Evolutionary conservation across 2,113 vertebrate species (phyloP).

Genomic region (Myiopsitta monachus): DNA sequence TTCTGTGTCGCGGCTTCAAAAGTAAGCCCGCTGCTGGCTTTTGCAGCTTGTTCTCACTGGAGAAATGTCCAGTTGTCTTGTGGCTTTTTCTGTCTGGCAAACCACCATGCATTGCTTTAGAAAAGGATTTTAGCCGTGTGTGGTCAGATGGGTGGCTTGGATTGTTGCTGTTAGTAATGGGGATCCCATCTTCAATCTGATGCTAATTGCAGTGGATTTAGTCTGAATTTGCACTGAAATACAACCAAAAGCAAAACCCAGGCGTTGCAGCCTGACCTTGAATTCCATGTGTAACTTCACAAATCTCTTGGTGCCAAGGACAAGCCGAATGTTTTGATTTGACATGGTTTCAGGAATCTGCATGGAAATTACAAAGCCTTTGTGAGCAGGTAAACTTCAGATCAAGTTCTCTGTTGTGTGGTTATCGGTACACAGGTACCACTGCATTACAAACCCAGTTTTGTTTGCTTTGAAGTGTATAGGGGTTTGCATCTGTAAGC

Average conservation of each 20-base stretch:
- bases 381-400: background rate
- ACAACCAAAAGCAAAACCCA: background rate
- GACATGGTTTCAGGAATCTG: background rate
- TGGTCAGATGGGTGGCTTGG: background rate
- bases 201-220: background rate
- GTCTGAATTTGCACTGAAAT: background rate
- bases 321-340: background rate
- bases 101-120: background rate
- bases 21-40: background rate
- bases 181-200: background rate
- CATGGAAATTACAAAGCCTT: too few relatives aligned
- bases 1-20: background rate
- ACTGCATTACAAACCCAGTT: background rate
- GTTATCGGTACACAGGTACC: background rate
- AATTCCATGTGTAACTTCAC: rapidly evolving
- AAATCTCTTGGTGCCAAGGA: background rate
- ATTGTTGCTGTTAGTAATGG: background rate
- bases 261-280: background rate
- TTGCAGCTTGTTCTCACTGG: background rate
- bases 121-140: background rate
- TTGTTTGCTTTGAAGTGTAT: background rate
- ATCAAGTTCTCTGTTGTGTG: rapidly evolving
- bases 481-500: background rate
- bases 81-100: background rate
- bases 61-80: background rate